Evolutionary conservation across 2,888 invertebrate genomes (phyloP).

Genomic region (Didymodactylos carnosus): DNA sequence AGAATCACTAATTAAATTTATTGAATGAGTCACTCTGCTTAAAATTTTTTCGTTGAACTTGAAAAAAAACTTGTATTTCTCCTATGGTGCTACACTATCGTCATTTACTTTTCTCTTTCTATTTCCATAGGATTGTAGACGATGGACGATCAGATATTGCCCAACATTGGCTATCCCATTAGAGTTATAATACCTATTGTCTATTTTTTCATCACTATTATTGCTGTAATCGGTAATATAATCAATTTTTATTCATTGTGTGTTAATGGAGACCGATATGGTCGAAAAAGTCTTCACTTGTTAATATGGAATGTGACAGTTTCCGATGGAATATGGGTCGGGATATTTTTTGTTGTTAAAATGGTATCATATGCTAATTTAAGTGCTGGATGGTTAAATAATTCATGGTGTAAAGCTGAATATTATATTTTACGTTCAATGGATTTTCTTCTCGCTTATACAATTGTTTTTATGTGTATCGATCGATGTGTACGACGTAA

Average conservation of each 20-base stretch:
- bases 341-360: conserved; percentile 8
- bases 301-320: neutral
- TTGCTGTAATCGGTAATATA: neutral
- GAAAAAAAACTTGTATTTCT: too few species aligned
- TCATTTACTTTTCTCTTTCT: too few species aligned
- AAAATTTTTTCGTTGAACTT: too few species aligned
- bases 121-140: too few species aligned
- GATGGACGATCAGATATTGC: neutral
- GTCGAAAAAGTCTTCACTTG: conserved; percentile 12
- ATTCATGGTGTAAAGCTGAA: conserved; percentile 13
- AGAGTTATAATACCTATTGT: neutral
- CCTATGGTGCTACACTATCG: too few species aligned
- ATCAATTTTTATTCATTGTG: neutral
- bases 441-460: conserved; percentile 13
- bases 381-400: neutral
- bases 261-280: conserved; percentile 2
- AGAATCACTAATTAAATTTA: too few species aligned
- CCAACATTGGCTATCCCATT: neutral
- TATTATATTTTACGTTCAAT: conserved; percentile 5
- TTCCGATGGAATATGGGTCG: neutral
- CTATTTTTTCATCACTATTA: neutral
- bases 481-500: conserved; percentile 2
- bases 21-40: too few species aligned
- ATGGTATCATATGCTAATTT: conserved; percentile 8
- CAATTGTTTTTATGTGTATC: conserved; percentile 13